Conservation (phyloP, 2,888 invertebrate species). For the Ophioninae sp. region DNA sequence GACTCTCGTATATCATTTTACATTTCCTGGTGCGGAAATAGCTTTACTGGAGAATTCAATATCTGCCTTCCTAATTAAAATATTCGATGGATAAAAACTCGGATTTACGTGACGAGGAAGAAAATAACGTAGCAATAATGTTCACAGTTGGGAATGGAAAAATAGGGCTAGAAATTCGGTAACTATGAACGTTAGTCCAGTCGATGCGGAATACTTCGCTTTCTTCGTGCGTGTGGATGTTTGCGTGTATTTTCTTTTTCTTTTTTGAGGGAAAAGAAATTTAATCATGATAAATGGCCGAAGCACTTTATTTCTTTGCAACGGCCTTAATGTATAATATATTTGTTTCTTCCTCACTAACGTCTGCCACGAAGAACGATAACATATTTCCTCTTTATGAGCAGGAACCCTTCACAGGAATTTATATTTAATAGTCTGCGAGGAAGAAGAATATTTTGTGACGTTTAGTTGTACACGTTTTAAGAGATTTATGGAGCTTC, state of each 20-base stretch:
- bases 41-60: neutral
- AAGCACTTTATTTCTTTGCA: constrained; percentile 36
- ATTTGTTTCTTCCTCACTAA: constrained; percentile 1
- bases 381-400: constrained; percentile 19
- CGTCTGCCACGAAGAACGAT: constrained; percentile 25
- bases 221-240: neutral
- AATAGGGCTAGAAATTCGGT: neutral
- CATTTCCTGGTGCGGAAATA: neutral
- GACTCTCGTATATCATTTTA: neutral
- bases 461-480: neutral
- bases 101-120: neutral
- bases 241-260: constrained; percentile 3
- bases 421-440: constrained; percentile 15
- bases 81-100: neutral
- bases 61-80: too few species aligned
- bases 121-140: neutral
- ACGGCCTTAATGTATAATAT: constrained; percentile 27
- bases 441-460: constrained; percentile 15
- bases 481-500: neutral
- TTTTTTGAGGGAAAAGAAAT: constrained; percentile 33
- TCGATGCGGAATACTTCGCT: neutral
- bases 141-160: neutral
- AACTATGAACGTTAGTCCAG: neutral
- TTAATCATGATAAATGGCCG: constrained; percentile 51
- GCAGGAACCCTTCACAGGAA: neutral